Conservation (phyloP, 2,797 vertebrate genomes). For the Myotis findleyi region DNA sequence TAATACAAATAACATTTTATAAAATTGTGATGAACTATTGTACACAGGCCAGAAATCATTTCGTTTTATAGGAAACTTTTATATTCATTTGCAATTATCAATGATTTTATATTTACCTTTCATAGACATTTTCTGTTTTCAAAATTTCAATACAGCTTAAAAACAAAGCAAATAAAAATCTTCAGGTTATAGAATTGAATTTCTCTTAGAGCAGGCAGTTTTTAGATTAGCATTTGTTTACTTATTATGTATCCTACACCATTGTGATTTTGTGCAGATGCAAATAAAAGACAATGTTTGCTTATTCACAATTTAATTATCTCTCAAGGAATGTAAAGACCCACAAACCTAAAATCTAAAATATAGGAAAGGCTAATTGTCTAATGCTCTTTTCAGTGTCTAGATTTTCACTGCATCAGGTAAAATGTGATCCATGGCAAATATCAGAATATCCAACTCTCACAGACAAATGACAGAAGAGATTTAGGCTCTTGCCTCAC, state of each 20-base stretch:
- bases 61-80: neutral
- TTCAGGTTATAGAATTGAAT: neutral
- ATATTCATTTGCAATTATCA: neutral
- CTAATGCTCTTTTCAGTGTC: neutral
- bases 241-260: neutral
- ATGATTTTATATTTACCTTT: slow-evolving; percentile 15
- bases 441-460: neutral
- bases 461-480: neutral
- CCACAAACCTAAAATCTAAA: neutral
- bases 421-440: neutral
- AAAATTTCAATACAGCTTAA: neutral
- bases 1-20: neutral
- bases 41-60: neutral
- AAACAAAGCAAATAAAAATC: slow-evolving; percentile 34
- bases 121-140: neutral
- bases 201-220: neutral
- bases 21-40: neutral
- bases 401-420: neutral
- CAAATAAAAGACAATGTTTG: neutral
- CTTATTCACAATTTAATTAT: neutral
- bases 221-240: slow-evolving; percentile 14
- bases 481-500: neutral
- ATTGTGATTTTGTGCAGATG: neutral
- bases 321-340: neutral
- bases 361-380: neutral